Conservation (phyloP, 1,140 invertebrate genomes). For the Calliphora vicina region DNA sequence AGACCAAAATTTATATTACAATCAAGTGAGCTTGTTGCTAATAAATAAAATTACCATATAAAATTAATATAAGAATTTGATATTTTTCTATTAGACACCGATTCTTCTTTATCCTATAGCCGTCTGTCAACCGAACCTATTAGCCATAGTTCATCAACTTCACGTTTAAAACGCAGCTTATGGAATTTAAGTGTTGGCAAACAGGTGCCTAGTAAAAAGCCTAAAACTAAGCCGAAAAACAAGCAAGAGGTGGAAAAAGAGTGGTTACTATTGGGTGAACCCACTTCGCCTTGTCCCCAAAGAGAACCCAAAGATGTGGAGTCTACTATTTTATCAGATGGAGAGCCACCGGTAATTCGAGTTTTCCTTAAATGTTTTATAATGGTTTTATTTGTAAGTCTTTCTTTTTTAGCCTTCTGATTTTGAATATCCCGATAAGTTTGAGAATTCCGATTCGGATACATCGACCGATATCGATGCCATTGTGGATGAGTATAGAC, state of each 20-base stretch:
- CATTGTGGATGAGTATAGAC: constrained; percentile 61
- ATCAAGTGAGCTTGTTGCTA: constrained; percentile 43
- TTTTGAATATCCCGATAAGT: constrained; percentile 60
- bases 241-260: constrained; percentile 61
- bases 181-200: constrained; percentile 57
- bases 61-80: too few species aligned
- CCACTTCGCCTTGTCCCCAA: constrained; percentile 56
- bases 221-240: constrained; percentile 49
- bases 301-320: constrained; percentile 54
- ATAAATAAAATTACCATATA: not conserved
- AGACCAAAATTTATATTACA: constrained; percentile 58
- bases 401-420: constrained; percentile 50
- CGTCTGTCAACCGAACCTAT: constrained; percentile 55
- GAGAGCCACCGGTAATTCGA: constrained; percentile 51
- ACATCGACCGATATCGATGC: constrained; percentile 62
- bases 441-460: constrained; percentile 59
- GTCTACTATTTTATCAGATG: constrained; percentile 57
- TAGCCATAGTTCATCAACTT: constrained; percentile 44
- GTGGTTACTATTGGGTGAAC: constrained; percentile 60
- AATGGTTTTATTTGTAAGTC: not conserved
- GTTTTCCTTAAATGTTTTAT: not conserved
- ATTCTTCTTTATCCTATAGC: constrained; percentile 58
- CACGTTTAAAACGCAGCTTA: constrained; percentile 51
- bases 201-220: constrained; percentile 49
- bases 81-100: constrained; percentile 35